A percentile compares a stretch with the other conserved stretches of the same genome.
Evolutionary conservation across 2,113 vertebrate genomes (phyloP).

Genomic region (Sphaerodactylus townsendi): DNA sequence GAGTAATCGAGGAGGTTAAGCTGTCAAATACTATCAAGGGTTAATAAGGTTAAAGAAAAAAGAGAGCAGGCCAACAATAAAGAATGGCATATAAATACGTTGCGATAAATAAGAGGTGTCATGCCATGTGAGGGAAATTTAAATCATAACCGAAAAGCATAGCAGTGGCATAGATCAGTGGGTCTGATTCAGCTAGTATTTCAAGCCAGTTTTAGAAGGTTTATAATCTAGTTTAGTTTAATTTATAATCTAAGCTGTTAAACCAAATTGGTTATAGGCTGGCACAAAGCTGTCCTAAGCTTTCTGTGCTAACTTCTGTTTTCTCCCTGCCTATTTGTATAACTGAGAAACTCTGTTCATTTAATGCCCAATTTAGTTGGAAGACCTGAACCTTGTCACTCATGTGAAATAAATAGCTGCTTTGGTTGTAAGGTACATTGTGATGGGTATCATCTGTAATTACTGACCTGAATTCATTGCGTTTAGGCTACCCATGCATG

Average conservation of each 20-base stretch:
- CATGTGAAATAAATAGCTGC: slow-evolving; percentile 69
- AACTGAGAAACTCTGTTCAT: neutral
- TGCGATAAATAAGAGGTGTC: slow-evolving; percentile 75
- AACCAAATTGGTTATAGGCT: neutral
- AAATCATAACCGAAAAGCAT: slow-evolving; percentile 63
- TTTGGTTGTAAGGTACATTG: slow-evolving; percentile 41
- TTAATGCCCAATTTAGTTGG: slow-evolving; percentile 18
- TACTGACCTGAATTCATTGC: slow-evolving; percentile 72
- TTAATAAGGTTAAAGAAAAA: slow-evolving; percentile 86
- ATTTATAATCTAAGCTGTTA: neutral
- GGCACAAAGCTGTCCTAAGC: neutral
- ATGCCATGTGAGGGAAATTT: slow-evolving; percentile 53
- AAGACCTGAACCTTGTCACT: slow-evolving; percentile 30
- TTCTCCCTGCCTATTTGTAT: neutral
- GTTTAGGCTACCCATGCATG: slow-evolving; percentile 71
- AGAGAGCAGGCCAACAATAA: slow-evolving; percentile 77
- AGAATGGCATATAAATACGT: slow-evolving; percentile 71
- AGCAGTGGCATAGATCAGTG: slow-evolving; percentile 10
- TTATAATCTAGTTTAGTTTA: neutral
- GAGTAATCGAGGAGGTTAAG: slow-evolving; percentile 83
- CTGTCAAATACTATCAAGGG: slow-evolving; percentile 83
- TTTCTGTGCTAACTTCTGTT: neutral
- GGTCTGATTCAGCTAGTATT: neutral
- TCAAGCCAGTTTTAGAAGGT: neutral
- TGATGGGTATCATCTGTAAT: slow-evolving; percentile 70